Base-by-base conservation (phyloP, 92 coral and sea anemone genomes). In the Nematostella vectensis region DNA sequence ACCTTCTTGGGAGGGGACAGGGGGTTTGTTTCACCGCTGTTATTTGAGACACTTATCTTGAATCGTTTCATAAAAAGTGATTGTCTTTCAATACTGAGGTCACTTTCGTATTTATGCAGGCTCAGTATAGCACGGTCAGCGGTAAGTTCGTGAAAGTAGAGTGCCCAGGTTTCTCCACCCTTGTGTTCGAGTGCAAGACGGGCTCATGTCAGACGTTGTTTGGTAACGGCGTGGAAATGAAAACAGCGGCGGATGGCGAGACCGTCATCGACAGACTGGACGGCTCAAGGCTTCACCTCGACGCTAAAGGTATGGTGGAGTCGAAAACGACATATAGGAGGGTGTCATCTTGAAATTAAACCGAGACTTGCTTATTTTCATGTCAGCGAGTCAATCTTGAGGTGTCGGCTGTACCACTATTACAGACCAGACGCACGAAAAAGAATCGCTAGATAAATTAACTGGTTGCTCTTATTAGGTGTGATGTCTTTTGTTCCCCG, bases 71-170 rank as follows among this genome's bases (percentile, higher is more conserved):
- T n/a, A n/a, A n/a, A n/a, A n/a, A n/a, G n/a, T n/a, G n/a, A n/a
- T n/a, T n/a, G n/a, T n/a, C n/a, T n/a, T n/a, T n/a, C n/a, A n/a
- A n/a, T n/a, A n/a, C n/a, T n/a, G n/a, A n/a, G n/a, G n/a, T n/a
- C n/a, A n/a, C n/a, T n/a, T n/a, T n/a, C n/a, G n/a, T n/a, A n/a
- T n/a, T n/a, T n/a, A n/a, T n/a, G n/a, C 73, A 93, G 27, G 99
- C 96, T 15, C 76, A 61, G n/a, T 82, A 68, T 55, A 51, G 58
- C 47, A 55, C 73, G 15, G 68, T 56, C n/a, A 55, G 59, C 30
- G 82, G 74, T 30, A 74, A 61, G 67, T 83, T 75, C 62, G 94
- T 93, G 30, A 86, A 87, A 65, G 99, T 93, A 37, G 99, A 93
- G 71, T 82, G 96, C 57, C 61, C 62, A 31, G 96, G 99, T 33